Evolutionary conservation across 2,113 vertebrate species (phyloP).

Genomic region (Seriola dumerili): DNA sequence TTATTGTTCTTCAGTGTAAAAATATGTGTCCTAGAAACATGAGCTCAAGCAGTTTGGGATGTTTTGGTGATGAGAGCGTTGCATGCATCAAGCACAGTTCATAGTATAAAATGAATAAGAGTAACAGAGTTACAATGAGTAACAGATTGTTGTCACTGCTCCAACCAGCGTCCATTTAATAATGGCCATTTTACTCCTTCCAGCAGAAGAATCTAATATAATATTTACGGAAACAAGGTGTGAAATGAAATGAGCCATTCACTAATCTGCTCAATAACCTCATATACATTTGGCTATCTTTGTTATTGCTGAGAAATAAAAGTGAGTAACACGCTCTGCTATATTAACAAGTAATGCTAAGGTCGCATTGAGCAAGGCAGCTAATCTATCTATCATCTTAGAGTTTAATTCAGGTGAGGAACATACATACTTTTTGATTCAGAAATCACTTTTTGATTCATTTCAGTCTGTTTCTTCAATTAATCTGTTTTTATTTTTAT

Average conservation of each 20-base stretch:
- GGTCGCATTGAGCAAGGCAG: not conserved
- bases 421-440: too few relatives aligned
- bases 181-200: slow-evolving; percentile 12
- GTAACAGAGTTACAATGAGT: not conserved
- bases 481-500: not conserved
- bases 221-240: not conserved
- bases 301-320: not conserved
- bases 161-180: not conserved
- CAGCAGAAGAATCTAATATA: not conserved
- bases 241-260: slow-evolving; percentile 32
- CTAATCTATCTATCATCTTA: not conserved
- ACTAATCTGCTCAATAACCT: not conserved
- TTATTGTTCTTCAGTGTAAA: not conserved
- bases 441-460: not conserved
- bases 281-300: not conserved
- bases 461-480: not conserved
- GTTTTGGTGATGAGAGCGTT: slow-evolving; percentile 10
- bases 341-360: too few relatives aligned
- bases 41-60: not conserved
- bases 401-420: too few relatives aligned
- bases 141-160: not conserved
- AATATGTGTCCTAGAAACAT: not conserved
- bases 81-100: not conserved
- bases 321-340: not conserved
- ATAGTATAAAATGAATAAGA: not conserved